These are phyloP conservation scores for Lithophane semibrunnea DNA, from an alignment of 2,888 invertebrate species.

Conservation along the genomic window DNA sequence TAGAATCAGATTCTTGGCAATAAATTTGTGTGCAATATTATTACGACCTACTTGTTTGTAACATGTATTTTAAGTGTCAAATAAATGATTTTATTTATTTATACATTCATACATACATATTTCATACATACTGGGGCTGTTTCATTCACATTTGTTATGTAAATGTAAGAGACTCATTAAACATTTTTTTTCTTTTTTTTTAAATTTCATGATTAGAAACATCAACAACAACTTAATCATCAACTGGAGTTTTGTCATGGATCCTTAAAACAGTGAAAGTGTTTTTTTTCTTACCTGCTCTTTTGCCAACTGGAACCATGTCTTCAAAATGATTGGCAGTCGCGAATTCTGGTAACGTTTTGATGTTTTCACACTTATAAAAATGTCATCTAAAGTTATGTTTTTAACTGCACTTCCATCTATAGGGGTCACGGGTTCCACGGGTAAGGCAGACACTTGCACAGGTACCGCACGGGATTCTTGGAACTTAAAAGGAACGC, in stretches of 20 bases:
- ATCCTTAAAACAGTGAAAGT: background rate
- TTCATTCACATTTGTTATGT: too few relatives aligned
- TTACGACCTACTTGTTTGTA: too few relatives aligned
- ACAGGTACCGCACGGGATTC: conserved; percentile 85
- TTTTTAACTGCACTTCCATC: conserved; percentile 87
- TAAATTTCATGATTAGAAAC: background rate
- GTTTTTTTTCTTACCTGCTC: conserved; percentile 93
- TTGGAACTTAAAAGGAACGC: conserved; percentile 87
- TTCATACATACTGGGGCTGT: too few relatives aligned
- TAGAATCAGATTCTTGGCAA: too few relatives aligned
- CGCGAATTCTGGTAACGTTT: conserved; percentile 96
- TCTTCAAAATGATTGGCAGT: conserved; percentile 96
- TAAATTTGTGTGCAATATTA: too few relatives aligned
- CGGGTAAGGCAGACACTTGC: conserved; percentile 85
- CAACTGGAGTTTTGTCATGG: background rate
- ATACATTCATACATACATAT: too few relatives aligned
- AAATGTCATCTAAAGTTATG: conserved; percentile 95
- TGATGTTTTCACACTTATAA: conserved; percentile 98
- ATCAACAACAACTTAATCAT: background rate
- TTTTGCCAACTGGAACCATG: conserved; percentile 98
- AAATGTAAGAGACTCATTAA: too few relatives aligned
- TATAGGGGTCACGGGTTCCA: conserved; percentile 87
- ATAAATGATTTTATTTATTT: too few relatives aligned
- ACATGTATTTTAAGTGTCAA: too few relatives aligned
- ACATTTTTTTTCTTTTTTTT: too few relatives aligned